Conservation (phyloP, 1,140 invertebrate genomes). For the Temnothorax nylanderi region DNA sequence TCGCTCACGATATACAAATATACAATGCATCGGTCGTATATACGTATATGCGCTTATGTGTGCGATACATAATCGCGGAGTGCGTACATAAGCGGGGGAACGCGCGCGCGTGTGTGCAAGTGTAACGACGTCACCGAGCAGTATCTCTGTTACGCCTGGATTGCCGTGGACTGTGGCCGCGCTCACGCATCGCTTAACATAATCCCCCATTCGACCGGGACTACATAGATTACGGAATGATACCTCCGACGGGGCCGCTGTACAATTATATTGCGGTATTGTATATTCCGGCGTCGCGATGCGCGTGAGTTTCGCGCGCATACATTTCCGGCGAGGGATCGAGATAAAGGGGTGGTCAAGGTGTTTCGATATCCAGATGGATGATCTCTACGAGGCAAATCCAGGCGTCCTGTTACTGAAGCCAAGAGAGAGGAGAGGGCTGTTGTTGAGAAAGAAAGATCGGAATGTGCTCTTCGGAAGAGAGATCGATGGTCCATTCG, state of each 20-base stretch:
- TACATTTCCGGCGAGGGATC: constrained; percentile 37
- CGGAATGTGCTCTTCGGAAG: neutral
- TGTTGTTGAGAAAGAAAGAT: neutral
- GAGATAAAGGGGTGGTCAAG: constrained; percentile 20
- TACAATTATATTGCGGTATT: constrained; percentile 71
- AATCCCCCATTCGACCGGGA: constrained; percentile 77
- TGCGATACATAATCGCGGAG: constrained; percentile 39
- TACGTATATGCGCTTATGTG: neutral
- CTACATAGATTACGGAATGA: constrained; percentile 81
- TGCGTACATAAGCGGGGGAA: constrained; percentile 45
- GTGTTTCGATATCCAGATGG: constrained; percentile 17
- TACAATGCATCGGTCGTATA: constrained; percentile 18
- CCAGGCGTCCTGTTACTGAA: neutral
- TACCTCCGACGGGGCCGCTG: constrained; percentile 71
- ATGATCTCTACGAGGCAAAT: constrained; percentile 1
- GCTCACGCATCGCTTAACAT: constrained; percentile 84
- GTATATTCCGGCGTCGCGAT: constrained; percentile 55
- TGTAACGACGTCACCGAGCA: constrained; percentile 81
- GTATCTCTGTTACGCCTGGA: constrained; percentile 84
- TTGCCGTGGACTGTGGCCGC: constrained; percentile 81
- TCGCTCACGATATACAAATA: constrained; percentile 38
- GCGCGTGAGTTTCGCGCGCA: neutral
- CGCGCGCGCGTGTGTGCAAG: constrained; percentile 46
- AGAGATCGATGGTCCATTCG: neutral
- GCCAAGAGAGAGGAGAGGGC: neutral